Evolutionary conservation across 2,888 invertebrate genomes (phyloP).

Genomic region (Tolmerus cingulatus): DNA sequence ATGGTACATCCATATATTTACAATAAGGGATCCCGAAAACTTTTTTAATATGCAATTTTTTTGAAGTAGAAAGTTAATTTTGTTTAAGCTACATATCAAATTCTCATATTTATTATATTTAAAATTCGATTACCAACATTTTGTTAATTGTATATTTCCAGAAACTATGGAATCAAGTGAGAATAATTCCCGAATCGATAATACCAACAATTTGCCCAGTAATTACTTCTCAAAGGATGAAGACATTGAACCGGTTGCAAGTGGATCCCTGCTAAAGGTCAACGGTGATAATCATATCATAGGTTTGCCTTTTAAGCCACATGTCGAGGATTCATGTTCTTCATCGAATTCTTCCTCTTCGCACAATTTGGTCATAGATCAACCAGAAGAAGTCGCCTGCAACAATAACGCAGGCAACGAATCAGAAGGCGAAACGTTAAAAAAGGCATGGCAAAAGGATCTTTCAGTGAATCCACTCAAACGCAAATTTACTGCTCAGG

Average conservation of each 20-base stretch:
- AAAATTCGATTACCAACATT: background rate
- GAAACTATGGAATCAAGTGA: conserved; percentile 8
- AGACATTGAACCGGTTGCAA: background rate
- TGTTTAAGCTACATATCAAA: too few species aligned
- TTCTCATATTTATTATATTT: background rate
- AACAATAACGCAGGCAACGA: background rate
- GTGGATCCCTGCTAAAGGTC: conserved; percentile 1
- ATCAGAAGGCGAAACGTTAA: background rate
- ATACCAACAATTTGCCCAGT: background rate
- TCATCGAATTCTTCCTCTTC: conserved; percentile 57
- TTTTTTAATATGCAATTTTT: too few species aligned
- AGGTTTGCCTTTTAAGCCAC: conserved; percentile 34
- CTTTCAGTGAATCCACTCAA: background rate
- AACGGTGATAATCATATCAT: conserved; percentile 29
- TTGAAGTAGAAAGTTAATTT: too few species aligned
- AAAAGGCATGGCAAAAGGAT: background rate
- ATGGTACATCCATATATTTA: too few species aligned
- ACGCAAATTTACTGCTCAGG: background rate
- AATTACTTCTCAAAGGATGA: background rate
- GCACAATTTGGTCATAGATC: conserved; percentile 61
- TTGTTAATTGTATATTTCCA: background rate
- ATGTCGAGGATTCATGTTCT: conserved; percentile 47
- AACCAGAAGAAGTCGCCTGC: conserved; percentile 52
- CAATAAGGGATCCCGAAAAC: too few species aligned
- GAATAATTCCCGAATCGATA: background rate